Conservation (phyloP, 2,797 vertebrate species). For the Nasua narica region DNA sequence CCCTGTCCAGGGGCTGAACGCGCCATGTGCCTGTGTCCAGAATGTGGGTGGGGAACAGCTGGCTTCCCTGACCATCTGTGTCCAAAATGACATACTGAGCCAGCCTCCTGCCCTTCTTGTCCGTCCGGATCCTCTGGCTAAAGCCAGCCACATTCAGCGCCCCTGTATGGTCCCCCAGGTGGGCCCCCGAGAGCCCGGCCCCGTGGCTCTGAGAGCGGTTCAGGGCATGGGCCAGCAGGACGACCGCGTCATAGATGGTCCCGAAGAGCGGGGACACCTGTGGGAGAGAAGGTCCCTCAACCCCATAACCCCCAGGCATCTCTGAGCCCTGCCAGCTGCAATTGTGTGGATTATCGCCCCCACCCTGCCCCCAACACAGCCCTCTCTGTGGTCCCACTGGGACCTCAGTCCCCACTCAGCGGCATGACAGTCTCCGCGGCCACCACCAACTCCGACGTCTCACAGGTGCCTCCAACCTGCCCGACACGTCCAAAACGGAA, state of each 20-base stretch:
- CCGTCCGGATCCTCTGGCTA: conserved; percentile 86
- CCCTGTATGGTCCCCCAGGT: conserved; percentile 85
- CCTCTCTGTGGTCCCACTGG: neutral
- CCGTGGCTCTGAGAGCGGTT: conserved; percentile 83
- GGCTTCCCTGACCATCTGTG: conserved; percentile 83
- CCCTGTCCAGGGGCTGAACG: conserved; percentile 82
- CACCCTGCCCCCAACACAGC: too few relatives aligned
- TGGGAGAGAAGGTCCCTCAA: neutral
- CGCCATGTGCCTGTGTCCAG: conserved; percentile 83
- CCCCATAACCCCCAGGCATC: neutral
- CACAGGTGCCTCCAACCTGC: too few relatives aligned
- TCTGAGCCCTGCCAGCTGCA: neutral
- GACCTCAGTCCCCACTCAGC: neutral
- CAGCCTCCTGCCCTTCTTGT: conserved; percentile 83
- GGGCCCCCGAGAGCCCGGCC: conserved; percentile 80
- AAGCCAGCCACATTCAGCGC: conserved; percentile 90
- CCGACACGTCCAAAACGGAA: neutral
- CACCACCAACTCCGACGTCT: neutral
- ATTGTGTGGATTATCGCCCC: neutral
- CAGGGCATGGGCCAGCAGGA: conserved; percentile 90
- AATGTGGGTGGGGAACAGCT: conserved; percentile 87
- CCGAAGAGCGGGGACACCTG: conserved; percentile 94
- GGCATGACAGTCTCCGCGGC: neutral
- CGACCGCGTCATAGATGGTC: conserved; percentile 93
- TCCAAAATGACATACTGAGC: conserved; percentile 91